These are phyloP conservation scores for Miniopterus natalensis DNA, from an alignment of 2,113 vertebrate genomes.

Conservation along the genomic window DNA sequence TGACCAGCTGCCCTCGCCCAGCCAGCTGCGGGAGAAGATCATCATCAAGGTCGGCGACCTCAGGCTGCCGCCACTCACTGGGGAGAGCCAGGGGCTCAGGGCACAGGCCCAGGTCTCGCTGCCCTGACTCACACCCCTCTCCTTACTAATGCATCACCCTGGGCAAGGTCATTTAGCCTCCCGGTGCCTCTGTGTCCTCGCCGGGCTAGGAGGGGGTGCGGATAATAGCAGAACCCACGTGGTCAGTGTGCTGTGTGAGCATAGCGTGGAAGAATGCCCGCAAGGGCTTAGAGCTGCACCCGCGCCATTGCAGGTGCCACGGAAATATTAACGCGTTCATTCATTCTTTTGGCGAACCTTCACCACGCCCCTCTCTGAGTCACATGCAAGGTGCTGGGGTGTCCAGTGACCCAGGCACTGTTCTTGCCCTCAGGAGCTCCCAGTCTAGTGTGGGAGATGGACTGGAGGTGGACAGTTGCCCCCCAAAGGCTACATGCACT, in stretches of 20 bases:
- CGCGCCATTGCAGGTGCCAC: accelerated
- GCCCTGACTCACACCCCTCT: accelerated
- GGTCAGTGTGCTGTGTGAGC: neutral
- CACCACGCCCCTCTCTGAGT: accelerated
- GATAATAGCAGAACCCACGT: accelerated
- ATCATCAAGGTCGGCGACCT: slow-evolving; percentile 93
- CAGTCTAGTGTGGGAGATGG: neutral
- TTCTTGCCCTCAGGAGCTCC: neutral
- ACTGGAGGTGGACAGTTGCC: neutral
- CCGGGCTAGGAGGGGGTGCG: neutral
- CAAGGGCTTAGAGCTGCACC: accelerated
- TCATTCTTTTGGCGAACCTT: neutral
- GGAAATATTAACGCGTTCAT: accelerated
- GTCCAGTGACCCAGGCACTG: neutral
- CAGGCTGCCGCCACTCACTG: accelerated
- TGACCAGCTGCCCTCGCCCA: slow-evolving; percentile 96
- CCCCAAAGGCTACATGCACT: accelerated
- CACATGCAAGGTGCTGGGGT: too few species aligned
- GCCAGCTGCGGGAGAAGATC: slow-evolving; percentile 96
- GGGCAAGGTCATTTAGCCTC: neutral
- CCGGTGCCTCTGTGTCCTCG: accelerated
- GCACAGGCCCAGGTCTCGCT: neutral
- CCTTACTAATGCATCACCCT: accelerated
- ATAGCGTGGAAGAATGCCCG: accelerated
- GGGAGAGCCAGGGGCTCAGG: neutral